Conservation (phyloP, 2,797 vertebrate species). For the Pantherophis alleghaniensis region DNA sequence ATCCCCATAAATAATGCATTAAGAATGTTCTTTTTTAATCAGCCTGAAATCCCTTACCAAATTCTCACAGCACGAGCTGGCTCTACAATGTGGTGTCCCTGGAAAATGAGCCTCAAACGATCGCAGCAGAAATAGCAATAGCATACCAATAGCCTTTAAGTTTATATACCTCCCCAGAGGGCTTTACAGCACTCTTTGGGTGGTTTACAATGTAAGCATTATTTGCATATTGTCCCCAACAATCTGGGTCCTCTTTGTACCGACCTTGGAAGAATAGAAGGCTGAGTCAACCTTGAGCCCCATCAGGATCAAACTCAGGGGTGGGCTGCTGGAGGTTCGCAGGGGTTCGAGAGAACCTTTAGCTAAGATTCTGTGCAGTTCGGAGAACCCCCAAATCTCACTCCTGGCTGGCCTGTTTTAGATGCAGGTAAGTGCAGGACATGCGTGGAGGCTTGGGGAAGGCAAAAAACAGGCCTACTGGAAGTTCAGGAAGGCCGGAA, state of each 20-base stretch:
- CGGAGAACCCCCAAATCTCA: too few relatives aligned
- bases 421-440: too few relatives aligned
- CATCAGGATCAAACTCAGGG: background rate
- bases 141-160: background rate
- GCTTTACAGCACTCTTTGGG: background rate
- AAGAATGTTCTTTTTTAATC: background rate
- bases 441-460: too few relatives aligned
- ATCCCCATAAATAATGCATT: constrained; percentile 1
- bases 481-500: too few relatives aligned
- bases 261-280: background rate
- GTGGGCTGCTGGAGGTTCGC: too few relatives aligned
- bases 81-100: background rate
- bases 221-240: background rate
- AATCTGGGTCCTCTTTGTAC: background rate
- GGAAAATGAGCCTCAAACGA: background rate
- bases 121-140: background rate
- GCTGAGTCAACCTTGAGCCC: background rate
- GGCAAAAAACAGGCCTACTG: too few relatives aligned
- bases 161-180: background rate
- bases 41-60: constrained; percentile 6
- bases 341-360: too few relatives aligned
- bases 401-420: too few relatives aligned
- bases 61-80: background rate
- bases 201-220: background rate
- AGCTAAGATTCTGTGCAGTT: too few relatives aligned